Percentiles rank a stretch among this genome's conserved stretches.
These are phyloP conservation scores for Sycophila sp. DNA, from an alignment of 1,140 invertebrate genomes.

Conservation along the genomic window DNA sequence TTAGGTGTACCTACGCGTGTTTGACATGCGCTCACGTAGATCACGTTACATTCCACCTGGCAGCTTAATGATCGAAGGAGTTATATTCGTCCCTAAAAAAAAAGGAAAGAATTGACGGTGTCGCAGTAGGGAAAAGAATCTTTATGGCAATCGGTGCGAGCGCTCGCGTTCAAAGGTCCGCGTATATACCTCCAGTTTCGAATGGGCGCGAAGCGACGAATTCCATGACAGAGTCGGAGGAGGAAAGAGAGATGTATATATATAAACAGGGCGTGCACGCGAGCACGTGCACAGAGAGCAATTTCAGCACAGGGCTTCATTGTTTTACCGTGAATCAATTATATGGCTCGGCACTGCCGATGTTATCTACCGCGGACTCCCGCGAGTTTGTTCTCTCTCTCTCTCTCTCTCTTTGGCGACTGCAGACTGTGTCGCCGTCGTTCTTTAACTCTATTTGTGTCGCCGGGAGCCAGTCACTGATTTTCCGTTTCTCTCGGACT, in stretches of 20 bases:
- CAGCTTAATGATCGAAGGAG: no score
- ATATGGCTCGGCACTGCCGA: slow-evolving; percentile 56
- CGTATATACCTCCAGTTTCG: slow-evolving; percentile 29
- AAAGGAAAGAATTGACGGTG: no score
- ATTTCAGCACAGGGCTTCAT: slow-evolving; percentile 56
- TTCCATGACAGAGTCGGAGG: neutral
- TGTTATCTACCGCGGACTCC: slow-evolving; percentile 56
- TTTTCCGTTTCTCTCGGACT: no score
- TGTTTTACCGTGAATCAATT: slow-evolving; percentile 62
- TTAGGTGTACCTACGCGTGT: no score
- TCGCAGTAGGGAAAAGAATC: no score
- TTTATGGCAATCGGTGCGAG: slow-evolving; percentile 12
- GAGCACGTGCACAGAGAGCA: slow-evolving; percentile 32
- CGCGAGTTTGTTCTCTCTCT: no score
- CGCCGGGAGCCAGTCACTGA: neutral
- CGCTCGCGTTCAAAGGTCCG: slow-evolving; percentile 38
- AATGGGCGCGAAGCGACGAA: slow-evolving; percentile 18
- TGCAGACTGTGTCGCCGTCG: neutral
- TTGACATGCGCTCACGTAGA: slow-evolving; percentile 6
- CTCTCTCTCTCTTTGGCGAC: neutral
- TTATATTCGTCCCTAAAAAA: no score
- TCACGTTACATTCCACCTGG: slow-evolving; percentile 14
- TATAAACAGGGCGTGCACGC: slow-evolving; percentile 12
- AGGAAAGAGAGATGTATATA: slow-evolving; percentile 1
- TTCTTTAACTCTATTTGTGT: neutral